Evolutionary conservation across 2,888 invertebrate species (phyloP).

Genomic region (Clivina fossor): DNA sequence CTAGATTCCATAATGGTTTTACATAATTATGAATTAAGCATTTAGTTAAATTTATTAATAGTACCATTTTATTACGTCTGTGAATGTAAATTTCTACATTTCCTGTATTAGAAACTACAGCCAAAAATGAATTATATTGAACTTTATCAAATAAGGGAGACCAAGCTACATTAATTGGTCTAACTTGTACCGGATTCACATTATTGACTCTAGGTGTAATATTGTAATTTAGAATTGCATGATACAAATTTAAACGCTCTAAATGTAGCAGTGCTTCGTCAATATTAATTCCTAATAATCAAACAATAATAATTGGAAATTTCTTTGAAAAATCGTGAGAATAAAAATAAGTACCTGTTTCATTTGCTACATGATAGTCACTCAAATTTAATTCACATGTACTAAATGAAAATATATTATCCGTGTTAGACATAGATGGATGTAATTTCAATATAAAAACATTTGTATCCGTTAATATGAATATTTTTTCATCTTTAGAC

Average conservation of each 20-base stretch:
- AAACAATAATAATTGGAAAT: conserved; percentile 27
- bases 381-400: conserved; percentile 17
- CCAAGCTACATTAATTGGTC: conserved; percentile 45
- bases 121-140: conserved; percentile 40
- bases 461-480: conserved; percentile 45
- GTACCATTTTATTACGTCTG: conserved; percentile 43
- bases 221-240: conserved; percentile 43
- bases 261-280: conserved; percentile 43
- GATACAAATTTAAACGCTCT: conserved; percentile 43
- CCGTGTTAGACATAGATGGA: conserved; percentile 42
- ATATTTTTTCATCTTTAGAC: conserved; percentile 47
- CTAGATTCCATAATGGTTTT: conserved; percentile 41
- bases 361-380: conserved; percentile 16
- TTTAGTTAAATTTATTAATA: conserved; percentile 45
- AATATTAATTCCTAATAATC: conserved; percentile 44
- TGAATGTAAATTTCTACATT: conserved; percentile 47
- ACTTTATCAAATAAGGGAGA: conserved; percentile 45
- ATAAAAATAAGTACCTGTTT: conserved; percentile 7
- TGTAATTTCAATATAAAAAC: conserved; percentile 46
- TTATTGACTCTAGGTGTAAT: conserved; percentile 43
- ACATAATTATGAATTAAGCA: conserved; percentile 43
- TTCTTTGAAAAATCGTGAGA: not conserved
- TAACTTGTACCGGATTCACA: conserved; percentile 38
- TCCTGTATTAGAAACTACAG: conserved; percentile 45
- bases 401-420: conserved; percentile 21